Conservation (phyloP, 1,140 invertebrate genomes). For the Anoplolepis gracilipes region DNA sequence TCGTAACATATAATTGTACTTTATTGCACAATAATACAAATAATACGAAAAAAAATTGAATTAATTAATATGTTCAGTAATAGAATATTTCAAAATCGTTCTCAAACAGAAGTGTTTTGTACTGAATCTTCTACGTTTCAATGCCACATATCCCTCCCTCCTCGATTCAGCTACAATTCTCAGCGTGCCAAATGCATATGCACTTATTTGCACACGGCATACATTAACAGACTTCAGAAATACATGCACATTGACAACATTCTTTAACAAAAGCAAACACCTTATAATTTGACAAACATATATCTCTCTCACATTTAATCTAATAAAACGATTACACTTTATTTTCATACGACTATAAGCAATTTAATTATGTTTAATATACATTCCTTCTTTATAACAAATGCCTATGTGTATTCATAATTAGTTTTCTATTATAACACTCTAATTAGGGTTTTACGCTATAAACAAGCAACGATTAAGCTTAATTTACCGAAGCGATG, state of each 20-base stretch:
- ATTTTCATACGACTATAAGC: background rate
- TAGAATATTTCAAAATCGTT: constrained; percentile 49
- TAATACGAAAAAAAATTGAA: constrained; percentile 5
- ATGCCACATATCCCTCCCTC: background rate
- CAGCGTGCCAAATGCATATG: background rate
- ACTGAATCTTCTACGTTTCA: constrained; percentile 71
- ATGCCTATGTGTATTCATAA: background rate
- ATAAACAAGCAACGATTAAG: background rate
- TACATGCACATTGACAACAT: background rate
- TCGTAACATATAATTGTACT: background rate
- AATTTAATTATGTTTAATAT: background rate
- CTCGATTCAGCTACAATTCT: constrained; percentile 15
- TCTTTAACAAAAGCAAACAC: background rate
- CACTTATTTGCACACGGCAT: constrained; percentile 9
- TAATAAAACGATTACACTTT: background rate
- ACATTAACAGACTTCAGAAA: background rate
- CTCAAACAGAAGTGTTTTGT: constrained; percentile 33
- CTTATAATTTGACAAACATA: background rate
- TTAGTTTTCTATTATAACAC: background rate
- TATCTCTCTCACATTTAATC: background rate
- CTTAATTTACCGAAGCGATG: background rate
- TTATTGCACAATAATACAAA: background rate
- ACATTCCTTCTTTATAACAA: background rate
- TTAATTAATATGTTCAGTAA: constrained; percentile 40
- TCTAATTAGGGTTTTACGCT: background rate